Evolutionary conservation across 2,888 invertebrate genomes (phyloP), one percentile per base, ranked within the genome.

Genomic region (Lepidocyrtoides sp.): DNA sequence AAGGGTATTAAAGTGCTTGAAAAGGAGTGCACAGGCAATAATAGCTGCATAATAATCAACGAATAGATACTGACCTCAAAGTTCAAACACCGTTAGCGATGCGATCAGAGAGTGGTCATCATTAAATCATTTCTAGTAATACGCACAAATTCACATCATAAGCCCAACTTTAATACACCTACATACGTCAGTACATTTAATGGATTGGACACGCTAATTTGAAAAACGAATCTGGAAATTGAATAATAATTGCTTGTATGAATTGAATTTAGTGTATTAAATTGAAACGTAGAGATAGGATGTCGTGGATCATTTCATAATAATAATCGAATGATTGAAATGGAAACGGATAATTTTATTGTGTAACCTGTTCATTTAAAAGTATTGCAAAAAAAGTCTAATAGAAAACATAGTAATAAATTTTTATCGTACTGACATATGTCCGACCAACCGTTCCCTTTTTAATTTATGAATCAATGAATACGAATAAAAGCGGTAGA

Each of bases 1-100:
- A 41, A 32, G 26, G 66, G 51, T 44, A 69, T 48, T 69, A 84
- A 51, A 60, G 7, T 51, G 41, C n/a, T 84, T 26, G 29, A 32
- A 54, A 85, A 72, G 54, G 57, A 51, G 48, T 36, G 51, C 48
- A 32, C 14, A 26, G 8, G 41, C 20, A 26, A n/a, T 69, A 85
- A 23, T 23, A 57, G 12, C 69, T 36, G 72, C 75, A 86, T 63
- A 77, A 23, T 44, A 75, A 48, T 75, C 17, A 17, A 48, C 44
- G 23, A 2, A 72, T 20, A 86, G 66, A 48, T 87, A 66, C 66
- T 87, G 79, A 87, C 87, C 87, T 51, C 79, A 51, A 85, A 87
- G 87, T 87, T 87, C 87, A 87, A 79, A 48, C 86, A 77, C 48
- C 69, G 63, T 32, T 29, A 48, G 23, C 41, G 23, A 69, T 69